Evolutionary conservation across 1,140 invertebrate species (phyloP), one percentile per base, ranked within the genome.

Genomic region (Aporrectodea caliginosa): DNA sequence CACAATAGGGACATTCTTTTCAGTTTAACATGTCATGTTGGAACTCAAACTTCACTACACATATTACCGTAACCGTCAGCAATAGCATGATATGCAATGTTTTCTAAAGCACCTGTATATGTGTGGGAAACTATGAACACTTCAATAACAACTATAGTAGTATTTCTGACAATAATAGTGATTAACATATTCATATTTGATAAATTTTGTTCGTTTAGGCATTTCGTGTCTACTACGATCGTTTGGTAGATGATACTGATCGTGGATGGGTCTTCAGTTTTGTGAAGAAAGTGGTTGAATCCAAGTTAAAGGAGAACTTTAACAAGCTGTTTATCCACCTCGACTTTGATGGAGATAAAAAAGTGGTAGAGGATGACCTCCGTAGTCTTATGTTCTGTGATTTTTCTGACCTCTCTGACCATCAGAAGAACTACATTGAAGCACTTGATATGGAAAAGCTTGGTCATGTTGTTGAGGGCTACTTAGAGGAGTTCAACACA

Each of bases 301-400:
- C 82, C 1, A 79, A 87, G 35, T 84, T 91, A 6, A 82, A 88
- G 34, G 82, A 83, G 32, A 84, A 91, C 83, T 88, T 92, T 85
- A 86, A 91, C 83, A 82, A 90, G 35, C 84, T 92, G 31, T 89
- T 92, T 69, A 85, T 83, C 27, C 86, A 89, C 77, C 84, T 91
- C 33, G 89, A 90, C 80, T 83, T 86, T 69, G 87, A 90, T 77
- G 85, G 83, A 34, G 88, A 90, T 82, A 89, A 88, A 35, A 87
- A 86, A 73, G 81, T 89, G 69, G 92, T 91, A 2, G 93, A 95
- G 84, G 89, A 90, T 70, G 93, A 97, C 87, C 89, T 98, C 22
- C 91, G 96, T 77, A 93, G 93, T 82, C 90, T 98, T 69, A 92
- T 98, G 35, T 99, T 94, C 86, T 99, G 97, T 88, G 95, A 98